Evolutionary conservation across 2,797 vertebrate species (phyloP), one percentile per base, ranked within the genome.

Genomic region (Rhincodon typus): DNA sequence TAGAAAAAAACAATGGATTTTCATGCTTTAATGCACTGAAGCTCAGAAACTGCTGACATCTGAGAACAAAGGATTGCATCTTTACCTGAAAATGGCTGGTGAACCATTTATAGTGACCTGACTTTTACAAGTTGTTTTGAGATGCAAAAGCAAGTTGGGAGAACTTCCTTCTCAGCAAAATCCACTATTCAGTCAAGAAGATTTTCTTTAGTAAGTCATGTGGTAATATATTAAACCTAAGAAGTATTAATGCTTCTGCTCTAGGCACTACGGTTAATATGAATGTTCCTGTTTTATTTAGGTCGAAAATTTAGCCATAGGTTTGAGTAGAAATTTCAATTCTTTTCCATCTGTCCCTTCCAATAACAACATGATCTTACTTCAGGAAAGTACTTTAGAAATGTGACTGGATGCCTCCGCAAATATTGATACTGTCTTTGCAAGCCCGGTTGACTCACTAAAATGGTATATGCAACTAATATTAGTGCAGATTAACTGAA

Each of bases 251-350:
- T 42, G 25, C 5, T 94, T 17, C 23, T 46, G 67, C 38, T 72
- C 93, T 10, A 46, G 67, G 42, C 38, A 23, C 25, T 13, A 69
- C 42, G 21, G 67, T 69, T 94, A 94, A 94, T 94, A 69, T 42
- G 69, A 72, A 94, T 94, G 25, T 72, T 94, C n/a, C 91, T 94
- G 70, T 94, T 94, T 94, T 94, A 94, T 94, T 69, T 69, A 94
- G 46, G 67, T 72, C 70, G 23, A 70, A 94, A 70, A 42, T 94
- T 94, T 94, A 66, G 38, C 70, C 70, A 30, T 94, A 69, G 38
- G 27, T 94, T 94, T 69, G 38, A 94, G n/a, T 42, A 72, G n/a
- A 70, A 72, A 46, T 8, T 66, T 94, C 50, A 88, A 69, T 62
- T 62, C 93, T 72, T 72, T 46, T 94, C 72, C 67, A 69, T 70